Evolutionary conservation across 2,113 vertebrate genomes (phyloP).

Genomic region (Psophia crepitans): DNA sequence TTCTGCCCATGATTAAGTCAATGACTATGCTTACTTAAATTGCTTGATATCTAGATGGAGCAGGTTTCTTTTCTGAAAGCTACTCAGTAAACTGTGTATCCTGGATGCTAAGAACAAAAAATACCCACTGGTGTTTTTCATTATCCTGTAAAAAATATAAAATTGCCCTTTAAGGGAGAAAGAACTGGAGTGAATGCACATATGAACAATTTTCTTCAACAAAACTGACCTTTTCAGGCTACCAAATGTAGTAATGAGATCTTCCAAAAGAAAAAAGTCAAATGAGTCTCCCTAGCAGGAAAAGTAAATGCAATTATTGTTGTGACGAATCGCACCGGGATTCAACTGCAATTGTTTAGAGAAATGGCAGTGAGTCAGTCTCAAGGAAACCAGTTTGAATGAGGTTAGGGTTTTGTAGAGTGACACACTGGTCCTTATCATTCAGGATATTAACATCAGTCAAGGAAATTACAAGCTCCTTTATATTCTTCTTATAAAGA

Average conservation of each 20-base stretch:
- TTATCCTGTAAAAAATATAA: background rate
- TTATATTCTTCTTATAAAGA: background rate
- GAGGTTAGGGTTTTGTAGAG: background rate
- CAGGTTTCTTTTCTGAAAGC: background rate
- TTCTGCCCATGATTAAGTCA: background rate
- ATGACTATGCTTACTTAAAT: background rate
- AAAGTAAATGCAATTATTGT: background rate
- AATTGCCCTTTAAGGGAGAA: background rate
- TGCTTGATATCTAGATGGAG: background rate
- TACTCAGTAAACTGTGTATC: background rate
- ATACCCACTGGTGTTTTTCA: background rate
- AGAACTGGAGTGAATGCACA: background rate
- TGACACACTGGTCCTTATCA: background rate
- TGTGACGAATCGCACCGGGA: background rate
- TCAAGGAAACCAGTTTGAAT: background rate
- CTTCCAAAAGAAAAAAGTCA: background rate
- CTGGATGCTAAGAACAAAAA: background rate
- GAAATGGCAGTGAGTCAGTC: background rate
- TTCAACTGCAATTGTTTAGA: background rate
- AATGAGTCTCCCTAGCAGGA: background rate
- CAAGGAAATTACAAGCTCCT: background rate
- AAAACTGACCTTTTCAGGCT: background rate
- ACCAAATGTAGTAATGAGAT: background rate
- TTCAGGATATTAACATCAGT: background rate
- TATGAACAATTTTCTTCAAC: background rate